These are phyloP conservation scores for Harpalus rubripes DNA, from an alignment of 2,888 invertebrate species.

Conservation along the genomic window DNA sequence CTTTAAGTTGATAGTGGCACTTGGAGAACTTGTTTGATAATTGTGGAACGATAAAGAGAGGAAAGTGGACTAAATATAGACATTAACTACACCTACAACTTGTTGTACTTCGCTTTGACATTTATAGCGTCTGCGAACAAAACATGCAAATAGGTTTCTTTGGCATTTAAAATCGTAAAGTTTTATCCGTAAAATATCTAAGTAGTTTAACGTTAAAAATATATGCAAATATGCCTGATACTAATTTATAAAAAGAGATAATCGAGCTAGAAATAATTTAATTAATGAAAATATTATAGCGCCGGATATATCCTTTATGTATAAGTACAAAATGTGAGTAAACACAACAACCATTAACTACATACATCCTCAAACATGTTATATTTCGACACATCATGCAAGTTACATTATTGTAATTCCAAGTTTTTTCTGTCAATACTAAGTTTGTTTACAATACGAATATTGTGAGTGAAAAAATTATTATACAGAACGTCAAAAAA, in stretches of 20 bases:
- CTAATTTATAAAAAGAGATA: not conserved
- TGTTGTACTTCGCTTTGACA: constrained; percentile 3
- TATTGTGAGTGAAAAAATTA: too few species aligned
- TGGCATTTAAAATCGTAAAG: not conserved
- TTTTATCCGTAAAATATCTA: not conserved
- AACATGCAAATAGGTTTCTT: not conserved
- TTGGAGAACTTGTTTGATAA: constrained; percentile 2
- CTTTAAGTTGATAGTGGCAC: not conserved
- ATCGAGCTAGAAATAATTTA: too few species aligned
- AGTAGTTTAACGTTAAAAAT: not conserved
- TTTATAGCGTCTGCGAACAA: not conserved
- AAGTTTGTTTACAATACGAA: too few species aligned
- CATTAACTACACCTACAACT: constrained; percentile 9
- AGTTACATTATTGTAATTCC: too few species aligned
- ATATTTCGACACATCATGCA: too few species aligned
- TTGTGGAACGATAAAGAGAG: not conserved
- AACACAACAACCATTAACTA: too few species aligned
- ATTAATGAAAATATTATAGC: too few species aligned
- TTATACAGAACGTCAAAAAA: too few species aligned
- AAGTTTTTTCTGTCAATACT: too few species aligned
- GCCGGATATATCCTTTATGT: too few species aligned
- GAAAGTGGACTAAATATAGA: constrained; percentile 18
- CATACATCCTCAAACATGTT: too few species aligned
- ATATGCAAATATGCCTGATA: not conserved
- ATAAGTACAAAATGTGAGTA: too few species aligned